A percentile compares a stretch with the other conserved stretches of the same genome.
phyloP scores from a whole-genome alignment of 2,113 vertebrate genomes.

The Antigone vipio region DNA sequence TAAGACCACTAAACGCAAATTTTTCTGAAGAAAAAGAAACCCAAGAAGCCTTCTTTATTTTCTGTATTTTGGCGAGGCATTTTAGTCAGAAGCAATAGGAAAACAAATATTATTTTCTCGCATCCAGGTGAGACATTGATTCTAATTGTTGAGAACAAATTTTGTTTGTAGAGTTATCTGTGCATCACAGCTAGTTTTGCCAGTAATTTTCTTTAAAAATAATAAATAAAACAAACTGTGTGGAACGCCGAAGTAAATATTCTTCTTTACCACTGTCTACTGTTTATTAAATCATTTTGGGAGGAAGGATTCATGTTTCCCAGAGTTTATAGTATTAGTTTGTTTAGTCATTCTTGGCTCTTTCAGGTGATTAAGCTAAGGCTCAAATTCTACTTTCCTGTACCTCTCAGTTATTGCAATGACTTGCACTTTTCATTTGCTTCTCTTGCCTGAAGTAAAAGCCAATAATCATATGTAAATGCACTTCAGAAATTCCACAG shows the following conservation, averaged over 20 bases:
- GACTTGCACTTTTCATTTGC: constrained; percentile 7
- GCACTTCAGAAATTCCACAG: not conserved
- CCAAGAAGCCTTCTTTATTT: not conserved
- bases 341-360: not conserved
- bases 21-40: not conserved
- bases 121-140: not conserved
- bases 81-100: not conserved
- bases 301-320: not conserved
- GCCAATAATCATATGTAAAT: not conserved
- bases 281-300: not conserved
- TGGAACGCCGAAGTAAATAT: not conserved
- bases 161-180: not conserved
- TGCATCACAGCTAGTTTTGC: not conserved
- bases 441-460: constrained; percentile 23
- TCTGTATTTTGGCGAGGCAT: not conserved
- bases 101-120: not conserved
- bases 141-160: not conserved
- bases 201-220: not conserved
- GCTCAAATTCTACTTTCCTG: not conserved
- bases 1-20: not conserved
- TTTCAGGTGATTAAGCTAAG: not conserved
- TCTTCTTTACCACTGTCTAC: not conserved
- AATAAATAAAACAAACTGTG: not conserved
- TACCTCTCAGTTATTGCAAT: not conserved
- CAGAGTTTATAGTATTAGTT: not conserved